phyloP scores from a whole-genome alignment of 2,113 vertebrate genomes.

The Chaetops frenatus region DNA sequence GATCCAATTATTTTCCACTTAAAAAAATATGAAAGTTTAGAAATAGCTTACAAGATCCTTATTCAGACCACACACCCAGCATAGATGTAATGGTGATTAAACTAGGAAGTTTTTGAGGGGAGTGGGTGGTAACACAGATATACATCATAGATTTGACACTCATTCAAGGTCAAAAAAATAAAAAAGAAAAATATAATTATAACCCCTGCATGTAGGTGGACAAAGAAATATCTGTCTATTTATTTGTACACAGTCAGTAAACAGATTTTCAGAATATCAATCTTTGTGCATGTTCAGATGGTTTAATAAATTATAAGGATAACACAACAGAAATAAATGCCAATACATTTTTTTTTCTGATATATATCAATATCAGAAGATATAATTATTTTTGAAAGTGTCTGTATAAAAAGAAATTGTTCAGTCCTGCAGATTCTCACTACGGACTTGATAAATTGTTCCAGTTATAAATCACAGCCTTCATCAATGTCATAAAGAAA shows the following conservation, averaged over 20 bases:
- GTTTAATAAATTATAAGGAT: not conserved
- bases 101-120: not conserved
- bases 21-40: not conserved
- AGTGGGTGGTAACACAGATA: not conserved
- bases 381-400: not conserved
- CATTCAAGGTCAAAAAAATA: not conserved
- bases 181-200: not conserved
- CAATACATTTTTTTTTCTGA: not conserved
- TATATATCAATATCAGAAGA: not conserved
- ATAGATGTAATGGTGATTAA: not conserved
- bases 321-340: not conserved
- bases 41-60: not conserved
- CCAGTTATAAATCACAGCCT: not conserved
- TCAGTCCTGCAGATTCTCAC: not conserved
- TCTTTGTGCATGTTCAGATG: not conserved
- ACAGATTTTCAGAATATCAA: not conserved
- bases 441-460: not conserved
- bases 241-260: not conserved
- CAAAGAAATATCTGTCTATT: not conserved
- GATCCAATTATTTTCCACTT: not conserved
- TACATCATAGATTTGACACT: not conserved
- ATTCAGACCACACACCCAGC: not conserved
- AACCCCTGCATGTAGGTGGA: not conserved
- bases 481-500: not conserved
- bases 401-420: not conserved